phyloP scores from a whole-genome alignment of 2,888 invertebrate genomes.

The Brachylomia viminalis region DNA sequence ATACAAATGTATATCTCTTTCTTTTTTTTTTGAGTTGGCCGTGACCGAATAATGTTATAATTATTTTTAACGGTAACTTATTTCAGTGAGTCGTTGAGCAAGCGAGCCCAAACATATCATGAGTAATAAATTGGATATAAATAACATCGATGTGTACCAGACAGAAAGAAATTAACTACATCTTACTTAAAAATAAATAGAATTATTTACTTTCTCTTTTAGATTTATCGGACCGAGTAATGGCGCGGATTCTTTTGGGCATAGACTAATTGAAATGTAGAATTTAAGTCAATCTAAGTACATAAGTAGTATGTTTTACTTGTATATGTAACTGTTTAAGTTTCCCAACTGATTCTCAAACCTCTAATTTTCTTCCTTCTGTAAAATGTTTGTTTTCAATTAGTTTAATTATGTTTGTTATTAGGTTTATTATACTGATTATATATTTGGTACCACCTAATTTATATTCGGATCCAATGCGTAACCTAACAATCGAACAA shows the following conservation, averaged over 20 bases:
- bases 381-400: background rate
- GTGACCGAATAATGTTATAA: background rate
- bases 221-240: slow-evolving; percentile 39
- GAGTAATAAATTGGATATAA: slow-evolving; percentile 40
- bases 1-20: too few species aligned
- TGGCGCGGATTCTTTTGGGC: slow-evolving; percentile 23
- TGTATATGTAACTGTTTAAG: background rate
- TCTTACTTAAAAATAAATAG: slow-evolving; percentile 48
- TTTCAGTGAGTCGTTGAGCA: background rate
- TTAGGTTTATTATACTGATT: background rate
- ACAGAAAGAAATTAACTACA: slow-evolving; percentile 56
- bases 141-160: slow-evolving; percentile 51
- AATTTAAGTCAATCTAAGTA: slow-evolving; percentile 14
- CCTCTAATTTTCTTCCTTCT: background rate
- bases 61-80: background rate
- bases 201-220: slow-evolving; percentile 42
- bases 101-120: slow-evolving; percentile 10
- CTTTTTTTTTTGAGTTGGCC: background rate
- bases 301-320: background rate
- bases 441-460: background rate
- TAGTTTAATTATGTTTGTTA: background rate
- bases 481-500: background rate
- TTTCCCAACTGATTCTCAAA: background rate
- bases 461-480: background rate
- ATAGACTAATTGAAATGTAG: background rate